A percentile compares a stretch with the other conserved stretches of the same genome.
Evolutionary conservation across 2,888 invertebrate species (phyloP).

Genomic region (Rhamnusium bicolor): DNA sequence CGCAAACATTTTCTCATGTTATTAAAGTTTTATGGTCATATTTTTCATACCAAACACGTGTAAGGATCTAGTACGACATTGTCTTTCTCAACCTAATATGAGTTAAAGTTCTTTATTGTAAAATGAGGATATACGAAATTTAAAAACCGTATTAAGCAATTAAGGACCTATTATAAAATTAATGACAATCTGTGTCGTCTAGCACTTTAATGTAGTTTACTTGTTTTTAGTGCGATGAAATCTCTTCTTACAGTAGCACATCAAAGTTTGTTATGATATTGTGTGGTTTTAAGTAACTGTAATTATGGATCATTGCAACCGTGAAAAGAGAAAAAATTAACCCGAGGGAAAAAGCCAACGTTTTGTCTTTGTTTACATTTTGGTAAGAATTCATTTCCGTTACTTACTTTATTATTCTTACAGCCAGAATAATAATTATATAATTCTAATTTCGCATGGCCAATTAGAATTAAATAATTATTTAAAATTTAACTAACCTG

Average conservation of each 20-base stretch:
- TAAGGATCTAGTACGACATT: background rate
- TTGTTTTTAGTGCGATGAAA: constrained; percentile 28
- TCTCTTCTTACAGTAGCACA: constrained; percentile 3
- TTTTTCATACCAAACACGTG: background rate
- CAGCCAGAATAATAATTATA: too few species aligned
- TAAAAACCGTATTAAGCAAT: constrained; percentile 26
- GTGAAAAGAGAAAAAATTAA: constrained; percentile 74
- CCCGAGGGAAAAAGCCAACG: constrained; percentile 78
- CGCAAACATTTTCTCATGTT: background rate
- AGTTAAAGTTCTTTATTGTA: background rate
- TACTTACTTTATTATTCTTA: background rate
- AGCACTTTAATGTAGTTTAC: background rate
- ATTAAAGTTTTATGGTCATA: background rate
- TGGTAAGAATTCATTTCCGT: constrained; percentile 74
- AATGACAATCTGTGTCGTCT: constrained; percentile 14
- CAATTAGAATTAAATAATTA: too few species aligned
- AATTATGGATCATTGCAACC: constrained; percentile 73
- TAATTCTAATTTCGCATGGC: too few species aligned
- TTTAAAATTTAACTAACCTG: too few species aligned
- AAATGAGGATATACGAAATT: constrained; percentile 33
- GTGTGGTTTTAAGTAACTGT: background rate
- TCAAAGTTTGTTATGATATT: background rate
- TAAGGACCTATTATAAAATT: constrained; percentile 22
- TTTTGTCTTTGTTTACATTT: constrained; percentile 77
- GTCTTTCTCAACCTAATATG: background rate